phyloP scores from a whole-genome alignment of 2,113 vertebrate genomes.

The Gnathonemus longibarbis region DNA sequence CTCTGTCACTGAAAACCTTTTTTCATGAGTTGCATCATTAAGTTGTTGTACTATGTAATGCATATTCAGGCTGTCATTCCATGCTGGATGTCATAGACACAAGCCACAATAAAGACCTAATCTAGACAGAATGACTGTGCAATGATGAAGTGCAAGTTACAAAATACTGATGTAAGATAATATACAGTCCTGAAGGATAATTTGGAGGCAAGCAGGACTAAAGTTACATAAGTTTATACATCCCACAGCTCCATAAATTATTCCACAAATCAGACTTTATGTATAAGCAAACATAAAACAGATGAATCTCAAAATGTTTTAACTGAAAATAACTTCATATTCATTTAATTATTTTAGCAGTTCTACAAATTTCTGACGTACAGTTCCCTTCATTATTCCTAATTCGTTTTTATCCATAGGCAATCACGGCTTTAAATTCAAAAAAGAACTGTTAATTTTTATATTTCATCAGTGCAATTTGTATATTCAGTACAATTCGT shows the following conservation, averaged over 20 bases:
- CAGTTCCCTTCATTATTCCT: not conserved
- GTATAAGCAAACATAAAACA: not conserved
- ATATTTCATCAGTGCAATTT: no score
- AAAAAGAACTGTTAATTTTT: not conserved
- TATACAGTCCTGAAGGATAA: not conserved
- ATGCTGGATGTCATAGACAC: not conserved
- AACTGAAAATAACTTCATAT: not conserved
- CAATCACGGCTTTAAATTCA: not conserved
- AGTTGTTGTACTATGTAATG: not conserved
- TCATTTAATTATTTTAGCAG: not conserved
- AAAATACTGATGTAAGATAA: not conserved
- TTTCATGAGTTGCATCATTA: not conserved
- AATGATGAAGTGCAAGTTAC: not conserved
- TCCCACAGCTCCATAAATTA: not conserved
- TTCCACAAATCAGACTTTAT: not conserved
- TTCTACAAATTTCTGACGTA: not conserved
- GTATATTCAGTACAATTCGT: no score
- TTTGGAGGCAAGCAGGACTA: not conserved
- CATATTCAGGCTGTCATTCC: not conserved
- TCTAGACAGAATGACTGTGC: not conserved
- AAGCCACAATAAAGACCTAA: not conserved
- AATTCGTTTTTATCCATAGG: not conserved
- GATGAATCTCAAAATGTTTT: not conserved
- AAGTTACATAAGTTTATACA: not conserved
- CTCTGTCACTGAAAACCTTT: not conserved